phyloP scores from a whole-genome alignment of 2,797 vertebrate genomes.

The Melopsittacus undulatus region DNA sequence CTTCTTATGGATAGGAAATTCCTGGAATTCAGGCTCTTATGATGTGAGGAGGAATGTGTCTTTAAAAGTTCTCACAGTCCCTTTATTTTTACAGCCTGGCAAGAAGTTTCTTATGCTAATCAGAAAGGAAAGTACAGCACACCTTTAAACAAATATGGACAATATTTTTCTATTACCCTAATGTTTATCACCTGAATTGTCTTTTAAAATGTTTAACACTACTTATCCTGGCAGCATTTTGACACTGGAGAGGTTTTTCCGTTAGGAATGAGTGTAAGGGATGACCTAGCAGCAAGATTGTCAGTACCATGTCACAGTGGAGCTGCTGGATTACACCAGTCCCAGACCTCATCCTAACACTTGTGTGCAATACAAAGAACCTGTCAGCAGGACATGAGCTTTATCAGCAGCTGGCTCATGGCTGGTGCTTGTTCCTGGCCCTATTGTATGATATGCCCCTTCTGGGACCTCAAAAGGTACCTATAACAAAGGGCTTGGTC shows the following conservation, averaged over 20 bases:
- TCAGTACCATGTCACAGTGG: not conserved
- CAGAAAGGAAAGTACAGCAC: not conserved
- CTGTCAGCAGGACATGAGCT: not conserved
- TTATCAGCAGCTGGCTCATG: not conserved
- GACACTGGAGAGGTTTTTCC: not conserved
- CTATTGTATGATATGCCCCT: rapidly evolving
- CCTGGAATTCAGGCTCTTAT: slow-evolving; percentile 57
- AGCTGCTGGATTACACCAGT: not conserved
- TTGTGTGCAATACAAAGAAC: not conserved
- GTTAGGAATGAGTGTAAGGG: not conserved
- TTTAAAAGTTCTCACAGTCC: slow-evolving; percentile 19
- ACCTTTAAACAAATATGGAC: slow-evolving; percentile 22
- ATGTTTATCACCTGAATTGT: slow-evolving; percentile 33
- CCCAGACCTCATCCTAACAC: not conserved
- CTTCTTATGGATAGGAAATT: slow-evolving; percentile 64
- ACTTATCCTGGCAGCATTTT: slow-evolving; percentile 1
- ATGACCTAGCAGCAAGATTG: not conserved
- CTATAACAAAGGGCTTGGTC: not conserved
- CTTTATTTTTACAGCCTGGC: slow-evolving; percentile 2
- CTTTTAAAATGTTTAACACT: slow-evolving; percentile 5
- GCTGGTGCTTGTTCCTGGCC: not conserved
- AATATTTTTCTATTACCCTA: slow-evolving; percentile 11
- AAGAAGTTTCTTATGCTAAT: not conserved
- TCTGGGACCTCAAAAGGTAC: not conserved
- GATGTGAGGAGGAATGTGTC: not conserved